phyloP scores from a whole-genome alignment of 2,113 vertebrate species.

The Suricata suricatta region DNA sequence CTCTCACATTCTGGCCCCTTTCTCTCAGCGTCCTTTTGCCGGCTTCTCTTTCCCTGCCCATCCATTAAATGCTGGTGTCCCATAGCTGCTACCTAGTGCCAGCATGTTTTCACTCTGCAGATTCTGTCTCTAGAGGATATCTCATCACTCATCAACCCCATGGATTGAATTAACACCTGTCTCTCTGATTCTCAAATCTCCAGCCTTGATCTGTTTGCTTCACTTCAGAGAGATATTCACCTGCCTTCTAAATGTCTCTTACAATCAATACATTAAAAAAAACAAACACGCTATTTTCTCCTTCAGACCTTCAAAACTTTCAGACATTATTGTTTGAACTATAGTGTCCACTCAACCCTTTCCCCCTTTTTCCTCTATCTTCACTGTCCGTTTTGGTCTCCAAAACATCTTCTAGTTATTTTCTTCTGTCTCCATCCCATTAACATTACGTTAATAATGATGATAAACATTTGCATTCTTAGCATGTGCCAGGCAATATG shows the following conservation, averaged over 20 bases:
- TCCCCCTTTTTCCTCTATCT: background rate
- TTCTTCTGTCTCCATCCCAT: background rate
- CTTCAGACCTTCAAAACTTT: background rate
- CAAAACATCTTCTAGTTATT: background rate
- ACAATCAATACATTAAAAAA: background rate
- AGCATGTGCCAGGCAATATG: background rate
- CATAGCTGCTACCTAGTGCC: background rate
- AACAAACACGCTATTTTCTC: background rate
- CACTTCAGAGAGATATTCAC: background rate
- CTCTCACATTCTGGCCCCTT: background rate
- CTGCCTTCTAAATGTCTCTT: background rate
- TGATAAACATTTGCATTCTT: constrained; percentile 13
- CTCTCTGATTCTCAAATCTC: background rate
- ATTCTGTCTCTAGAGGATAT: background rate
- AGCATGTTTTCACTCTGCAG: background rate
- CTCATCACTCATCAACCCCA: background rate
- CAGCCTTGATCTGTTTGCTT: constrained; percentile 43
- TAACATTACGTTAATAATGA: constrained; percentile 26
- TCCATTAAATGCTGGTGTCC: background rate
- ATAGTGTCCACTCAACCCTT: background rate
- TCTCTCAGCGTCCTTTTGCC: constrained; percentile 6
- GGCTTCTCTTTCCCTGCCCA: background rate
- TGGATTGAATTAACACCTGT: background rate
- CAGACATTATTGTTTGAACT: background rate
- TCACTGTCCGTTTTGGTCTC: background rate